Conservation (phyloP, 1,140 invertebrate genomes). For the Maniola jurtina region DNA sequence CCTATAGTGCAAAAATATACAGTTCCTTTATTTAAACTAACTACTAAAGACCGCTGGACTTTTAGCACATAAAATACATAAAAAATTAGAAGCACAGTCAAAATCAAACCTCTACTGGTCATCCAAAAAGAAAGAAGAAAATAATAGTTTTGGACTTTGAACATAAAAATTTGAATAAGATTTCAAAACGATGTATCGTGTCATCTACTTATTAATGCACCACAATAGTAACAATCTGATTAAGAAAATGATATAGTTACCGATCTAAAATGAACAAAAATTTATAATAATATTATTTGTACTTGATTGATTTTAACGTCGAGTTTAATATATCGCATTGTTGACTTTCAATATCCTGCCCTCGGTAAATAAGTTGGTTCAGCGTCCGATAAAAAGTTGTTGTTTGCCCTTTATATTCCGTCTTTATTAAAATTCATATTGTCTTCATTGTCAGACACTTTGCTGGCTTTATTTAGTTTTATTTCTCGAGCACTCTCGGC, state of each 20-base stretch:
- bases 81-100: no score
- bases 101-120: no score
- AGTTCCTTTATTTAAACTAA: no score
- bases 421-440: conserved; percentile 28
- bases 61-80: no score
- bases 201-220: no score
- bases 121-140: no score
- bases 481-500: conserved; percentile 7
- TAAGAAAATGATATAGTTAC: neutral
- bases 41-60: no score
- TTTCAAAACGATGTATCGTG: no score
- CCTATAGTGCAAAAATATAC: no score
- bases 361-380: conserved; percentile 29
- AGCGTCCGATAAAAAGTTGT: conserved; percentile 19
- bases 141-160: no score
- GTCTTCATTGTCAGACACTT: conserved; percentile 18
- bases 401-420: conserved; percentile 13
- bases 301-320: conserved; percentile 8
- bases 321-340: neutral
- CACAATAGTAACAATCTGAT: neutral
- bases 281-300: neutral
- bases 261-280: neutral
- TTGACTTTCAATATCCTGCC: conserved; percentile 26
- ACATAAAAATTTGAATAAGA: no score
- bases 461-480: conserved; percentile 12